Percentiles rank a stretch among this genome's conserved stretches.
These are phyloP conservation scores for Napeogenes inachia DNA, from an alignment of 2,888 invertebrate genomes.

Conservation along the genomic window DNA sequence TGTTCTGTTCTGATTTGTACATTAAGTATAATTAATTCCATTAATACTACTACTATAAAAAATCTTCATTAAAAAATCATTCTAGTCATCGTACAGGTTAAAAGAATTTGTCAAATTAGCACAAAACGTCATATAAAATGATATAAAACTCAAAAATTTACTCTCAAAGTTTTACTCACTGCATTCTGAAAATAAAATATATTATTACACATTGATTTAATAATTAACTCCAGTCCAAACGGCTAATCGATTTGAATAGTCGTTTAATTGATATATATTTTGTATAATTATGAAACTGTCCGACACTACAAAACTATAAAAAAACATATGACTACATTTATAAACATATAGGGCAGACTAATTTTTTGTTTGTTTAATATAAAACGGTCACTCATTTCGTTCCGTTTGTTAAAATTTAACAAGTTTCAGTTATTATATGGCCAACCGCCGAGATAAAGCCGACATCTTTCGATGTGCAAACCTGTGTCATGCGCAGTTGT, in stretches of 20 bases:
- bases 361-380: background rate
- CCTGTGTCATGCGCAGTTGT: slow-evolving; percentile 1
- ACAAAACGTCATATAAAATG: background rate
- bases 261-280: background rate
- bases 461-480: background rate
- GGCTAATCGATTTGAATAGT: slow-evolving; percentile 12
- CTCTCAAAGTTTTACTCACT: slow-evolving; percentile 12
- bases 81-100: too few relatives aligned
- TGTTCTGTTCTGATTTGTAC: too few relatives aligned
- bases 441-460: background rate
- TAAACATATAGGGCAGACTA: background rate
- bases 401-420: background rate
- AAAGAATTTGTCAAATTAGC: background rate
- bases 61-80: too few relatives aligned
- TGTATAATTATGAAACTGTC: background rate
- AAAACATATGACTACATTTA: background rate
- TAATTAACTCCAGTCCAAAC: background rate
- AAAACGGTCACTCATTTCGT: slow-evolving; percentile 2
- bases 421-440: background rate
- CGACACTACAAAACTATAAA: slow-evolving; percentile 2
- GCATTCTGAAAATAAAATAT: slow-evolving; percentile 6
- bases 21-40: too few relatives aligned
- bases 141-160: background rate
- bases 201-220: slow-evolving; percentile 9
- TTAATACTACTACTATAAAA: too few relatives aligned